Conservation (phyloP, 1,140 invertebrate genomes). For the Heliconius eleuchia region DNA sequence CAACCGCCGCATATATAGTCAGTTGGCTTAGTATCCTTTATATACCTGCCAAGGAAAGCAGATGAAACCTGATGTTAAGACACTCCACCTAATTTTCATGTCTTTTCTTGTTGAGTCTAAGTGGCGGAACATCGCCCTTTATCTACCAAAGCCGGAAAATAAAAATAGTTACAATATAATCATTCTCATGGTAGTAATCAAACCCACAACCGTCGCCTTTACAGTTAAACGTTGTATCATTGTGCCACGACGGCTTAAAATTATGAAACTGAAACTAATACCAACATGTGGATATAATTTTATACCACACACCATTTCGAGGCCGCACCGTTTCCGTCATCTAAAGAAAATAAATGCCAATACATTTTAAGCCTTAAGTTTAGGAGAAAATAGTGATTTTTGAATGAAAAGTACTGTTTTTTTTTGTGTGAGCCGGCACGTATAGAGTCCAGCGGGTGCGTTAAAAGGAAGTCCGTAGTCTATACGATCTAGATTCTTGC, state of each 20-base stretch:
- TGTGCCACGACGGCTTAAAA: not conserved
- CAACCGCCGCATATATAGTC: not conserved
- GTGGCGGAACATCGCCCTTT: too few relatives aligned
- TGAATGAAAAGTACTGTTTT: not conserved
- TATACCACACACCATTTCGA: constrained; percentile 53
- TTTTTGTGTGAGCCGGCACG: constrained; percentile 57
- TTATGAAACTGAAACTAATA: not conserved
- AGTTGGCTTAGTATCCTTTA: too few relatives aligned
- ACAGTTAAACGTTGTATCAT: too few relatives aligned
- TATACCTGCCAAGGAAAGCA: too few relatives aligned
- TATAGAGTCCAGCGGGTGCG: constrained; percentile 71
- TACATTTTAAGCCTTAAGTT: constrained; percentile 39
- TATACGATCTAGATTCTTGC: constrained; percentile 51
- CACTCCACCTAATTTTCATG: too few relatives aligned
- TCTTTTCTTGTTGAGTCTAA: too few relatives aligned
- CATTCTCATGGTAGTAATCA: too few relatives aligned
- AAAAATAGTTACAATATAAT: too few relatives aligned
- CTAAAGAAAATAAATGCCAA: constrained; percentile 39
- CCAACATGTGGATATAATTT: constrained; percentile 23
- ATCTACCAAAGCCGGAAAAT: too few relatives aligned
- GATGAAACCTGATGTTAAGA: too few relatives aligned
- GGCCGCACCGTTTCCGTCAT: constrained; percentile 70
- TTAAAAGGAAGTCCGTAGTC: constrained; percentile 62
- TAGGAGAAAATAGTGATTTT: not conserved
- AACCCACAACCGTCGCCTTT: too few relatives aligned